Conservation (phyloP, 2,888 invertebrate species). For the Metacarcinus magister region DNA sequence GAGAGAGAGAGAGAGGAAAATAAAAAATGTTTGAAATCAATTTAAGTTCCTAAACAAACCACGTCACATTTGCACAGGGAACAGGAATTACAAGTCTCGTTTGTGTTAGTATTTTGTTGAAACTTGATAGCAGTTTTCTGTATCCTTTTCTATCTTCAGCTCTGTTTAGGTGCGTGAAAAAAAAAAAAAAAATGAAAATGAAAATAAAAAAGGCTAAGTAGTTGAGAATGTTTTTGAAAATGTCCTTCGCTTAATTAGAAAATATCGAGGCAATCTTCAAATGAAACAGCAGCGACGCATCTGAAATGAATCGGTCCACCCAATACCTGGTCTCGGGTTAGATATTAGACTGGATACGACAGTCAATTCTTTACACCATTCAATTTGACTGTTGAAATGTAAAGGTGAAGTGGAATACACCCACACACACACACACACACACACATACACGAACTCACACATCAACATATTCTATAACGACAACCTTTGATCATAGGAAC, state of each 20-base stretch:
- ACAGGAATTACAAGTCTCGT: neutral
- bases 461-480: conserved; percentile 26
- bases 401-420: neutral
- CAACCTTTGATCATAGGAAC: conserved; percentile 1
- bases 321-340: neutral
- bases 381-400: neutral
- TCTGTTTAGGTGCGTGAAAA: neutral
- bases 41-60: neutral
- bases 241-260: neutral
- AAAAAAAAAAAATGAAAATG: too few relatives aligned
- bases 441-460: neutral
- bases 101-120: neutral
- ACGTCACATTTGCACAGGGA: neutral
- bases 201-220: neutral
- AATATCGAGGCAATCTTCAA: neutral
- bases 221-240: neutral
- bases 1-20: neutral
- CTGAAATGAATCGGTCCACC: neutral
- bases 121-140: neutral
- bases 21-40: neutral
- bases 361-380: neutral
- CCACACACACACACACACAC: too few relatives aligned
- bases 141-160: neutral
- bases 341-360: neutral
- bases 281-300: neutral